Evolutionary conservation across 2,113 vertebrate species (phyloP).

Genomic region (Macaca nemestrina): DNA sequence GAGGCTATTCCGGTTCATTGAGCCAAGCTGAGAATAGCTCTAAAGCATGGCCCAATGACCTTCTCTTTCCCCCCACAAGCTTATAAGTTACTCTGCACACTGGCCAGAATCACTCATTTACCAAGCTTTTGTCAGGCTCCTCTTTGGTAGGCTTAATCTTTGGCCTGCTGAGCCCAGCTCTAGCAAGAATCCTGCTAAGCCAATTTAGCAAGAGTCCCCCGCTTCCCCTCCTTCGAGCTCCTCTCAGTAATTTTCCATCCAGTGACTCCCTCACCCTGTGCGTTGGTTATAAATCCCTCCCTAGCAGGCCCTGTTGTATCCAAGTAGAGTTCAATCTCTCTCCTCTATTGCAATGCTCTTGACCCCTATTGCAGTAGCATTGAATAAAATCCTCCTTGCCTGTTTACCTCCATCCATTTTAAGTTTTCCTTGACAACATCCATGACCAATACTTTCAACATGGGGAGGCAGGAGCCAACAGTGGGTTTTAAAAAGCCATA

Average conservation of each 20-base stretch:
- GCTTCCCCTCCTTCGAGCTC: not conserved
- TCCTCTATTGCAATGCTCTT: rapidly evolving
- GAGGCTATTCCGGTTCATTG: not conserved
- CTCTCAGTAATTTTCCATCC: not conserved
- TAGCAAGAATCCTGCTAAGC: not conserved
- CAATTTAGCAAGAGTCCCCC: rapidly evolving
- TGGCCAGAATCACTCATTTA: too few species aligned
- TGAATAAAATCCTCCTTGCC: rapidly evolving
- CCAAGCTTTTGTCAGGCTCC: too few species aligned
- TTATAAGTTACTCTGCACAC: rapidly evolving
- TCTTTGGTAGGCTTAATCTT: not conserved
- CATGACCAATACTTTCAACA: rapidly evolving
- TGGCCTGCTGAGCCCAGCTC: not conserved
- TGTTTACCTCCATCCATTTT: not conserved
- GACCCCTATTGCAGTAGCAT: rapidly evolving
- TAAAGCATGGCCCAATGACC: rapidly evolving
- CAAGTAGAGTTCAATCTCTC: not conserved
- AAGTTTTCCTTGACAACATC: not conserved
- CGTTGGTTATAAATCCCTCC: rapidly evolving
- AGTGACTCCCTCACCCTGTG: not conserved
- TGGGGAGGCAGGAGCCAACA: too few species aligned
- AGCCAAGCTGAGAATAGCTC: not conserved
- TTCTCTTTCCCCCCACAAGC: not conserved
- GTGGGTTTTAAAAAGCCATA: not conserved
- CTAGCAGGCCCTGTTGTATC: not conserved